Conservation (phyloP, 2,888 invertebrate genomes). For the Luffia ferchaultella region DNA sequence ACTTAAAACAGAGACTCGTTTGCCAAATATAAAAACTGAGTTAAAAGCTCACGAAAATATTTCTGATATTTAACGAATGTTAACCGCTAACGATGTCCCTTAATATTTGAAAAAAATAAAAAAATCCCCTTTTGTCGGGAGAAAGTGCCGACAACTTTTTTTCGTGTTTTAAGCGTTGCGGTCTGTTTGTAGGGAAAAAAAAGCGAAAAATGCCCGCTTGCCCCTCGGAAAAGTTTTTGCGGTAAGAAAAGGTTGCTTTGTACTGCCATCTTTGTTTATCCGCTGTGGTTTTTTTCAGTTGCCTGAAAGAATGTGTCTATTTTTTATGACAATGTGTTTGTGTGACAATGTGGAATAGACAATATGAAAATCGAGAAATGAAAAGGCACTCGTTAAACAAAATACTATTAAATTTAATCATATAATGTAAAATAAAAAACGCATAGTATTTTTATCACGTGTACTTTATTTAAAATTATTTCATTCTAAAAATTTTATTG, state of each 20-base stretch:
- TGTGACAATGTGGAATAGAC: too few relatives aligned
- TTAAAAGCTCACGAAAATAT: conserved; percentile 38
- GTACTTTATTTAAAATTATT: too few relatives aligned
- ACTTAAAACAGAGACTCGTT: conserved; percentile 1
- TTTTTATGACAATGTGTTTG: too few relatives aligned
- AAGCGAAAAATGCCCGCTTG: conserved; percentile 49
- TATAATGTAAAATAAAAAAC: too few relatives aligned
- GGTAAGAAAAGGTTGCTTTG: conserved; percentile 62
- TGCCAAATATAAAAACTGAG: conserved; percentile 30
- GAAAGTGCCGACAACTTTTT: conserved; percentile 46
- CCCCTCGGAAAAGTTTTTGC: conserved; percentile 50
- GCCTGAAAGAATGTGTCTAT: not conserved
- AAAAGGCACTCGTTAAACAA: too few relatives aligned
- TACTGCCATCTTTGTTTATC: conserved; percentile 26
- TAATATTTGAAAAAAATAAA: conserved; percentile 53
- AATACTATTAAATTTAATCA: too few relatives aligned
- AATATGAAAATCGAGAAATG: too few relatives aligned
- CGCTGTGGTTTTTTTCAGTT: conserved; percentile 4
- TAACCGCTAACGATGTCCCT: conserved; percentile 61
- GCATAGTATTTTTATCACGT: too few relatives aligned
- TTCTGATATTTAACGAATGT: conserved; percentile 59
- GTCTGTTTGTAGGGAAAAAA: conserved; percentile 48
- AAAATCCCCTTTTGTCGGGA: conserved; percentile 44
- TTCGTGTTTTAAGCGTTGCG: conserved; percentile 37
- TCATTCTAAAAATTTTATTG: too few relatives aligned